These are phyloP conservation scores for Triops cancriformis DNA, from an alignment of 1,140 invertebrate genomes.

Conservation along the genomic window DNA sequence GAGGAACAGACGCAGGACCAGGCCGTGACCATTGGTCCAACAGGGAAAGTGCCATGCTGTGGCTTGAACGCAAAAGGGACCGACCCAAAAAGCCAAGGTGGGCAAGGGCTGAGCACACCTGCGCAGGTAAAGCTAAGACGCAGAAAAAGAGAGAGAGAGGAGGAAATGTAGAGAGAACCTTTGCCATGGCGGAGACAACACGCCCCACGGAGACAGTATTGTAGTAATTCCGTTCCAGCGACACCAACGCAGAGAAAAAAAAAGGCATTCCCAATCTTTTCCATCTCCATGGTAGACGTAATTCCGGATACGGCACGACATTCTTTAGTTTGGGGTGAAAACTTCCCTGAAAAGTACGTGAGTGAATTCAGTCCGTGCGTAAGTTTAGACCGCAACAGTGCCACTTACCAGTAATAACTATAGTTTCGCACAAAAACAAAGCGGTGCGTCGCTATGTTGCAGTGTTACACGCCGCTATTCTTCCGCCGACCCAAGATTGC, in stretches of 20 bases:
- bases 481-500: background rate
- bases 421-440: background rate
- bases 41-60: conserved; percentile 12
- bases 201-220: background rate
- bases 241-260: background rate
- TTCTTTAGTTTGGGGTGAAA: background rate
- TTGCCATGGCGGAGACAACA: background rate
- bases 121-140: background rate
- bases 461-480: background rate
- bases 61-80: background rate
- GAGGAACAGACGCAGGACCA: background rate
- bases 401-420: background rate
- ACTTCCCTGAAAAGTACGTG: background rate
- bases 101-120: conserved; percentile 7
- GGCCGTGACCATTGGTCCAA: background rate
- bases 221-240: background rate
- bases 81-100: conserved; percentile 5
- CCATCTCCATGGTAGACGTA: conserved; percentile 5
- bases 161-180: background rate
- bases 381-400: background rate
- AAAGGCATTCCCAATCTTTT: background rate
- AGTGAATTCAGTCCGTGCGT: background rate
- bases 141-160: conserved; percentile 5
- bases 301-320: background rate
- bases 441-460: background rate